phyloP scores from a whole-genome alignment of 2,888 invertebrate species.

The Zele albiditarsus region DNA sequence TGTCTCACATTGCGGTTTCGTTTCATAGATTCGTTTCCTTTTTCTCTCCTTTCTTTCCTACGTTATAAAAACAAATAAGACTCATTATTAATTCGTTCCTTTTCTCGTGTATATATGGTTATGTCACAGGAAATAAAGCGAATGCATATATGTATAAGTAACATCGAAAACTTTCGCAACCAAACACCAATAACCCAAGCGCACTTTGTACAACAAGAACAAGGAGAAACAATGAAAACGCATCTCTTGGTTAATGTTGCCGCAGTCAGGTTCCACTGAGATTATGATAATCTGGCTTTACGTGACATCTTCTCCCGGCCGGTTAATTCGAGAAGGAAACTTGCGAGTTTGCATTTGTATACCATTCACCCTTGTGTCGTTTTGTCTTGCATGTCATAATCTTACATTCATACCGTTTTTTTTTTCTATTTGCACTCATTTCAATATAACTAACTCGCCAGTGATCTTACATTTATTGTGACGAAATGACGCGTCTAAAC shows the following conservation, averaged over 20 bases:
- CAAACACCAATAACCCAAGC: conserved; percentile 54
- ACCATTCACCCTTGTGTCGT: conserved; percentile 53
- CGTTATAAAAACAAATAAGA: conserved; percentile 32
- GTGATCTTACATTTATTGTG: neutral
- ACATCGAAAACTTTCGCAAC: conserved; percentile 53
- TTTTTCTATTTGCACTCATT: conserved; percentile 24
- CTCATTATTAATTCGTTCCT: conserved; percentile 27
- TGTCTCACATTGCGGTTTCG: conserved; percentile 31
- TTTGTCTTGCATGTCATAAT: conserved; percentile 25
- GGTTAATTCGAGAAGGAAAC: conserved; percentile 71
- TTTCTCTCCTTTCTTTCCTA: neutral
- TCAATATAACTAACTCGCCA: conserved; percentile 32
- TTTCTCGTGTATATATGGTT: conserved; percentile 14
- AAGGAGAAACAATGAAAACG: conserved; percentile 62
- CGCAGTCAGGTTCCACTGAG: conserved; percentile 69
- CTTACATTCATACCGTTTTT: neutral
- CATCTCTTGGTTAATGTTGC: conserved; percentile 70
- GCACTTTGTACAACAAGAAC: conserved; percentile 47
- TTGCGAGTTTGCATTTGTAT: conserved; percentile 55
- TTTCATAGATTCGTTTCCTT: neutral
- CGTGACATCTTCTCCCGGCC: conserved; percentile 61
- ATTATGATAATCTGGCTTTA: conserved; percentile 73
- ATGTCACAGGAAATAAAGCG: conserved; percentile 5
- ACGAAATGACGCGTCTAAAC: no score
- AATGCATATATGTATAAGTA: conserved; percentile 41